Base-by-base conservation (phyloP, 2,888 invertebrate species). In the Crematogaster levior region DNA sequence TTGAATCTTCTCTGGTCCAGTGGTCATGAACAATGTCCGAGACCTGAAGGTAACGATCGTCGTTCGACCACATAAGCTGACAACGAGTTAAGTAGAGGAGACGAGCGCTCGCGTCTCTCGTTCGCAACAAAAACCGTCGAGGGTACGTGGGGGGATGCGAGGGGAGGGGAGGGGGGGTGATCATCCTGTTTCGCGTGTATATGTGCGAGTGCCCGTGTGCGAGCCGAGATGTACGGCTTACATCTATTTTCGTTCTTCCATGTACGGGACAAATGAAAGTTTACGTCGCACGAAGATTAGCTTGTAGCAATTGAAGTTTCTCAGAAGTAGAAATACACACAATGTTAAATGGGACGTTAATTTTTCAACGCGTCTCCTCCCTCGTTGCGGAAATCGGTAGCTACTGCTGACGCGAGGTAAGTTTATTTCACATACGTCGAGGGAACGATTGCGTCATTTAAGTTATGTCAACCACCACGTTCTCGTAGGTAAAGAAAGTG, bases 1-100 rank as follows among this genome's bases (percentile, higher is more conserved):
- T 65, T 65, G 63, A 43, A 30, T 84, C 84, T 84, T 89, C 87
- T 91, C 88, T 91, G 91, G 91, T 92, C 90, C 90, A 91, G 91
- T 91, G 89, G 87, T 90, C 86, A 86, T 91, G 91, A 91, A 91
- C 91, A 73, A 77, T 66, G 65, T 53, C 18, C n/a, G 48, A 46
- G 43, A 65, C 34, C 10, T 2, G 34, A 56, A 77, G 48, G 48
- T 79, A 83, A 83, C 79, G 73, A 83, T 73, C 73, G 73, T 46
- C 83, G 51, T 24, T 60, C 75, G 53, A 34, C 24, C 48, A 58
- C 61, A 27, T 72, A 63, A 70, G 61, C 56, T 63, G 61, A 63
- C 65, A 43, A 83, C 65, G 40, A 43, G 46, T 81, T 72, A 83
- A 63, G 65, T 40, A 65, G 72, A 73, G 27, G n/a, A 80, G 66